Base-by-base conservation (phyloP, 2,888 invertebrate genomes). In the Carterocephalus palaemon region DNA sequence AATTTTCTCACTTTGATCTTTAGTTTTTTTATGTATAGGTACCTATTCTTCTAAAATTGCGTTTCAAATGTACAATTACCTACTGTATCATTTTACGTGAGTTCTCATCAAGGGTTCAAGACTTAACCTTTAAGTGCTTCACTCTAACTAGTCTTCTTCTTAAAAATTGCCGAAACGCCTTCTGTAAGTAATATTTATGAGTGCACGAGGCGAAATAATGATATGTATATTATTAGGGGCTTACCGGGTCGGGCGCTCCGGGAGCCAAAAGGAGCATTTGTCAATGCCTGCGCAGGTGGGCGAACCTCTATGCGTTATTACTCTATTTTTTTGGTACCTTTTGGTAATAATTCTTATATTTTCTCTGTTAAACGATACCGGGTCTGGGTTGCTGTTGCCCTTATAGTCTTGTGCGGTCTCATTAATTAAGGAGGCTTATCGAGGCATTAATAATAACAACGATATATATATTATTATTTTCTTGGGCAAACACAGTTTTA, bases 201-300 rank as follows among this genome's bases (percentile, higher is more conserved):
- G 73, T 65, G 69, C 71, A 69, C 63, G 71, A 65, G 65, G 71
- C 67, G 64, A 70, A 78, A 74, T 81, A 80, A 82, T 81, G 77
- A 80, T 79, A 81, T 80, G 82, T 80, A 80, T 79, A 77, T 78
- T 79, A 79, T 82, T 80, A 77, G 78, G 77, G 73, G 60, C 64
- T 63, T 63, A 56, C 45, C 42, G 22, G 64, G 63, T 56, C 58
- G 60, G 56, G 72, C 63, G 50, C 49, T 52, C 64, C 69, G 64
- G 64, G 62, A 72, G 64, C 53, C 51, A 51, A 62, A 69, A 63
- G 67, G 62, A 66, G 68, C 75, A 82, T 85, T 84, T 82, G 79
- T 85, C 83, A 82, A 74, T 71, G 76, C 68, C 70, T 59, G 65
- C 28, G 64, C 77, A 78, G 81, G 84, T 84, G 81, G 80, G 80